Base-by-base conservation (phyloP, 1,140 invertebrate species). In the Diuraphis noxia region DNA sequence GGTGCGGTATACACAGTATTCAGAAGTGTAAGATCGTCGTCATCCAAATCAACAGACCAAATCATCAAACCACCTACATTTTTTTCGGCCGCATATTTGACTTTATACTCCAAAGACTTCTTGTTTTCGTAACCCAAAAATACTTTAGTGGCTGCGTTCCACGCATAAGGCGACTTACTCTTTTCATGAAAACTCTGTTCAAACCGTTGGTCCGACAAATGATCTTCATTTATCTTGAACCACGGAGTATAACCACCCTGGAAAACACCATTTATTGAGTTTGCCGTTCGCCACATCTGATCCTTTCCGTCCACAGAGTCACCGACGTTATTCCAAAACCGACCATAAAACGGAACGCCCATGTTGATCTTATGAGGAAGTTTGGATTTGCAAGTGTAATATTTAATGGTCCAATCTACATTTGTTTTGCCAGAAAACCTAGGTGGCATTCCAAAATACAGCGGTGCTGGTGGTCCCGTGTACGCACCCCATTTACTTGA, bases 401-500 rank as follows among this genome's bases (percentile, higher is more conserved):
- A 91, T 81, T 93, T 93, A 40, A 93, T 92, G 25, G 92, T 91
- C 92, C 92, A 93, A 30, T 93, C 92, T 21, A 92, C 89, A 88
- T 93, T 93, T 9, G 89, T 90, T 81, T 93, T 93, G 6, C 92
- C 92, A 13, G 92, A 93, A 82, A 91, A 93, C 43, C 92, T 84
- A 25, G 85, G 77, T 2, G 92, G 92, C 84, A 91, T 91, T 40
- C 92, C 92, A 86, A 91, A 91, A n/a, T 92, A 90, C 10, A 93
- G 77, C 0, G 92, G 92, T 0, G 92, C 52, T 8, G 92, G 92
- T 25, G 92, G 92, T 40, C 92, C 92, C 2, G 92, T 91, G 87
- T 92, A 93, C n/a, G 92, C 92, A 30, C 92, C 92, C 92, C 92
- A 93, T 79, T 93, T 91, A 72, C 88, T 92, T 10, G 92, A 92